A percentile compares a stretch with the other conserved stretches of the same genome.
Evolutionary conservation across 1,140 invertebrate genomes (phyloP).

Genomic region (Macrobrachium nipponense): DNA sequence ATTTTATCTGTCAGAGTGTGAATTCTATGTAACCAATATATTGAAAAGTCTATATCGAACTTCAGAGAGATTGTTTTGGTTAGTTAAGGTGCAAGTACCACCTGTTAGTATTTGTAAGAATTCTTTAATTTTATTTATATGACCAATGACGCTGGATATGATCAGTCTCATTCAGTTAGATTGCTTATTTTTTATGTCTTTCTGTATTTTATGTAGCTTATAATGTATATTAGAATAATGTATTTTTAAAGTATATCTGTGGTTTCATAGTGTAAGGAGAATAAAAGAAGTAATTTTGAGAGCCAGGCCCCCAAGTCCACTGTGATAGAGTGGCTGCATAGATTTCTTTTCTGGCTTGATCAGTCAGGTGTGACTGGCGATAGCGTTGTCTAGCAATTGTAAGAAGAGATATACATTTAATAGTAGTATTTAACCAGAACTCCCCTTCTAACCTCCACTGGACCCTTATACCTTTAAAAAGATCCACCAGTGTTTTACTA

Average conservation of each 20-base stretch:
- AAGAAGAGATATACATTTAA: background rate
- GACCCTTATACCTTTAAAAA: too few species aligned
- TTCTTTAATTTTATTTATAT: background rate
- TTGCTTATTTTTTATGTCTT: constrained; percentile 39
- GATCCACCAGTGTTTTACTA: too few species aligned
- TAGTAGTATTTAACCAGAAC: constrained; percentile 10
- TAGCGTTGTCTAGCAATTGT: constrained; percentile 19
- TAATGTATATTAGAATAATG: constrained; percentile 37
- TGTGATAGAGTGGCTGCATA: constrained; percentile 35
- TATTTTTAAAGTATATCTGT: constrained; percentile 44
- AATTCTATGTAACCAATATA: too few species aligned
- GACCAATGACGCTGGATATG: constrained; percentile 10
- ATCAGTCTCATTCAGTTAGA: constrained; percentile 35
- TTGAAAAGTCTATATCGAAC: too few species aligned
- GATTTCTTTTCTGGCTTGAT: background rate
- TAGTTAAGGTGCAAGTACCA: too few species aligned
- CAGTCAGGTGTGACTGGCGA: background rate
- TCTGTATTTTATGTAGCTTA: constrained; percentile 33
- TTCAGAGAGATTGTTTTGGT: too few species aligned
- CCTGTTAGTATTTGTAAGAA: too few species aligned
- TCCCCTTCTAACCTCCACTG: constrained; percentile 16
- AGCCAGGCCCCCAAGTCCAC: constrained; percentile 36
- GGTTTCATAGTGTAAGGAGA: constrained; percentile 25
- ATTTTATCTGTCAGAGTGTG: too few species aligned
- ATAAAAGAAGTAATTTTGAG: constrained; percentile 6